Conservation (phyloP, 1,140 invertebrate genomes). For the Pogonognathellus flavescens region DNA sequence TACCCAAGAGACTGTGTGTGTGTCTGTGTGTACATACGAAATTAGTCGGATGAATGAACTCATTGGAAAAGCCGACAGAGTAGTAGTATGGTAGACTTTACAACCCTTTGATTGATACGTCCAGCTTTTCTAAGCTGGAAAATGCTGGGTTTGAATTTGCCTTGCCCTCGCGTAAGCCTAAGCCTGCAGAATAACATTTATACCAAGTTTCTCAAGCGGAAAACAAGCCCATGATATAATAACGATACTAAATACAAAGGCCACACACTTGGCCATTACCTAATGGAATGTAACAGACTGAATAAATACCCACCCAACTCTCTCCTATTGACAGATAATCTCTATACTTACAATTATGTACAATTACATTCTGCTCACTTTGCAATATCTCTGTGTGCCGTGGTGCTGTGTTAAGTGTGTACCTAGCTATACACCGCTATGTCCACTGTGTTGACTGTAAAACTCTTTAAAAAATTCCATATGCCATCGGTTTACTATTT, state of each 20-base stretch:
- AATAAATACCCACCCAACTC: slow-evolving; percentile 16
- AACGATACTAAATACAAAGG: slow-evolving; percentile 23
- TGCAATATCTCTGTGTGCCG: not conserved
- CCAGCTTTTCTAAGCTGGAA: slow-evolving; percentile 3
- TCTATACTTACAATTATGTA: not conserved
- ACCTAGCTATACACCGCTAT: not conserved
- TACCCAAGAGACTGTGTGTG: slow-evolving; percentile 11
- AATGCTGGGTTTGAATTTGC: not conserved
- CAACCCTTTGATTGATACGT: slow-evolving; percentile 65
- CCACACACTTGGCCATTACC: slow-evolving; percentile 37
- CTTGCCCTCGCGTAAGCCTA: slow-evolving; percentile 5
- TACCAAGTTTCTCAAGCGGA: slow-evolving; percentile 60
- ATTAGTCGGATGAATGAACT: slow-evolving; percentile 54
- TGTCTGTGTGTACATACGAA: slow-evolving; percentile 28
- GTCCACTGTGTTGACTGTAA: not conserved
- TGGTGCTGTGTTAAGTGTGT: not conserved
- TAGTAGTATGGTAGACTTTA: not conserved
- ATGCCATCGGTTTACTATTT: not conserved
- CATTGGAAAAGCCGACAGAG: slow-evolving; percentile 53
- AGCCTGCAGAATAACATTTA: slow-evolving; percentile 60
- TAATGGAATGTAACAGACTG: slow-evolving; percentile 42
- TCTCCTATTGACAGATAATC: not conserved
- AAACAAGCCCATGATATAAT: slow-evolving; percentile 57
- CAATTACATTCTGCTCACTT: slow-evolving; percentile 38
- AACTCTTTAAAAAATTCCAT: not conserved